These are phyloP conservation scores for Nestor notabilis DNA, from an alignment of 2,113 vertebrate genomes.

Conservation along the genomic window DNA sequence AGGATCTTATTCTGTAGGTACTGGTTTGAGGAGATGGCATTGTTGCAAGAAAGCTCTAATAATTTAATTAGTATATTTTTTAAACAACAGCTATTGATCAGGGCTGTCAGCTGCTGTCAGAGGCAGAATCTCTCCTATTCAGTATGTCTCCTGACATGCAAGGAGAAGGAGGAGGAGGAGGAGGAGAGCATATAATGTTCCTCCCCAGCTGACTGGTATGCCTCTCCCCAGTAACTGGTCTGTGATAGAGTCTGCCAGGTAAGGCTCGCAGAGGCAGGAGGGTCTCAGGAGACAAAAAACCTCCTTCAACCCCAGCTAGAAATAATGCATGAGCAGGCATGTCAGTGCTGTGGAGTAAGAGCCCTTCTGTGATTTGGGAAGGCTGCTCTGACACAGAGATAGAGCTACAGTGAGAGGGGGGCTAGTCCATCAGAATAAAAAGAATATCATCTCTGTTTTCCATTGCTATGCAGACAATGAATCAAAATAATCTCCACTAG, in stretches of 20 bases:
- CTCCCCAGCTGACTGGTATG: background rate
- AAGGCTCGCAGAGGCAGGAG: background rate
- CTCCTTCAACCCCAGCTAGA: background rate
- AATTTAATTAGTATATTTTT: background rate
- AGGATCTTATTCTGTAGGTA: background rate
- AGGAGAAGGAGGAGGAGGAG: background rate
- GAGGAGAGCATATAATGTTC: background rate
- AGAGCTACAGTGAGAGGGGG: fast-evolving
- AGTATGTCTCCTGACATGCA: background rate
- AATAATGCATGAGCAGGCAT: background rate
- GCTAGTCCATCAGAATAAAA: background rate
- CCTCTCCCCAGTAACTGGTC: background rate
- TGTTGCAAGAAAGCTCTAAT: background rate
- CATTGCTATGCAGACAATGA: background rate
- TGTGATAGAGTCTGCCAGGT: background rate
- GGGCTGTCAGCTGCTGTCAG: background rate
- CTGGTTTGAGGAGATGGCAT: background rate
- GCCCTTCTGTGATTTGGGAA: background rate
- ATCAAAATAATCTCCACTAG: background rate
- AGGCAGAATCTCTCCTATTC: background rate
- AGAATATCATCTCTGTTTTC: background rate
- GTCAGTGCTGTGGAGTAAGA: background rate
- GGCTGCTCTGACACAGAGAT: fast-evolving
- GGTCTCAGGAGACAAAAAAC: background rate
- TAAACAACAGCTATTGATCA: background rate